Conservation (phyloP, 1,140 invertebrate genomes). For the Triops cancriformis region DNA sequence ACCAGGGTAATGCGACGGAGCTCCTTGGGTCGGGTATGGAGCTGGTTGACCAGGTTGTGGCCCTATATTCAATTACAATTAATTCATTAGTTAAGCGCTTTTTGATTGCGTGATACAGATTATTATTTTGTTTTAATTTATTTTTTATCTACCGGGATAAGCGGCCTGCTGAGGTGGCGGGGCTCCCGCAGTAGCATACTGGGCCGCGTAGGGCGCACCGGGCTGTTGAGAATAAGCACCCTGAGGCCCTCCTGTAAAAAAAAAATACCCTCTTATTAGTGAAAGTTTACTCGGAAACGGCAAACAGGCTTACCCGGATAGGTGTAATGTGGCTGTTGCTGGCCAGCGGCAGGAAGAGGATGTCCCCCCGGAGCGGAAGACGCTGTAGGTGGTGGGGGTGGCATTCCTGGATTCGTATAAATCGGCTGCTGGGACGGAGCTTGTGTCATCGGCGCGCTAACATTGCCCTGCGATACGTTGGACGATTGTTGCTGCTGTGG, state of each 20-base stretch:
- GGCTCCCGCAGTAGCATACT: constrained; percentile 25
- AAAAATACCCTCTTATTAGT: background rate
- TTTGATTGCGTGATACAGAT: background rate
- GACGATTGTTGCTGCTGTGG: constrained; percentile 30
- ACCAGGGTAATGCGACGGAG: constrained; percentile 23
- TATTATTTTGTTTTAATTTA: background rate
- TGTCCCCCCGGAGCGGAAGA: background rate
- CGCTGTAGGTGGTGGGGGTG: constrained; percentile 27
- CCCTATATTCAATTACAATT: constrained; percentile 27
- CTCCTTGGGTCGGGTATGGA: constrained; percentile 17
- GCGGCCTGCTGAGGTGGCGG: constrained; percentile 31
- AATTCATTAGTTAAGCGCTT: background rate
- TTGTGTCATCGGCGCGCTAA: background rate
- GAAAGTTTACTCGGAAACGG: background rate
- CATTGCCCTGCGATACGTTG: background rate
- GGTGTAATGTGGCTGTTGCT: background rate
- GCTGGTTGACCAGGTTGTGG: constrained; percentile 41
- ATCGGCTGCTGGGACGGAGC: constrained; percentile 23
- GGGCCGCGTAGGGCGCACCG: constrained; percentile 17
- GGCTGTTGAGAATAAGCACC: constrained; percentile 22
- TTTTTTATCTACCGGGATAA: background rate
- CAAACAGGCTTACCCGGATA: background rate
- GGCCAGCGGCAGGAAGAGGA: background rate
- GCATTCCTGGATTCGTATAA: constrained; percentile 32
- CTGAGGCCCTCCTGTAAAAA: constrained; percentile 12